Evolutionary conservation across 2,888 invertebrate genomes (phyloP).

Genomic region (Autographa gamma): DNA sequence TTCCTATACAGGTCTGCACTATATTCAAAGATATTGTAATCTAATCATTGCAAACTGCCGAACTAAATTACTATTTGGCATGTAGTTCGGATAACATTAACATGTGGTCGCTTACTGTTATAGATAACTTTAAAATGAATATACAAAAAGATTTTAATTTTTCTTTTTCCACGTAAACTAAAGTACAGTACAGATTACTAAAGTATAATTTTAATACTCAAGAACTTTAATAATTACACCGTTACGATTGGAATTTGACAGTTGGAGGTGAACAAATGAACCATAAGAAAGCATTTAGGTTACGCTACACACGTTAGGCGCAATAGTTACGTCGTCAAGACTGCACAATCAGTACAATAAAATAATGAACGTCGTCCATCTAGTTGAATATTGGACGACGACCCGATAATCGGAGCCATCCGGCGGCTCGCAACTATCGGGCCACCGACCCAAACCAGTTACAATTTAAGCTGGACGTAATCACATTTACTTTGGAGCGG

Average conservation of each 20-base stretch:
- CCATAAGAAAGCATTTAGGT: not conserved
- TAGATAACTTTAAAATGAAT: not conserved
- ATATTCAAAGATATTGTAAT: conserved; percentile 5
- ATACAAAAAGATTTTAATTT: too few relatives aligned
- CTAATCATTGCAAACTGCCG: conserved; percentile 7
- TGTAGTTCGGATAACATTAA: not conserved
- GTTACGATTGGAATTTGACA: not conserved
- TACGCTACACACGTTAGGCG: not conserved
- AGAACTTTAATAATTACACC: too few relatives aligned
- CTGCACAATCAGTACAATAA: conserved; percentile 53
- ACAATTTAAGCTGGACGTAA: conserved; percentile 51
- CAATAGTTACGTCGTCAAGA: conserved; percentile 31
- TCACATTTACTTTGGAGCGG: conserved; percentile 48
- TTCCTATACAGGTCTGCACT: conserved; percentile 14
- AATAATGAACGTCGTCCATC: conserved; percentile 60
- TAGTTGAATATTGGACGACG: conserved; percentile 70
- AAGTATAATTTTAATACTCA: too few relatives aligned
- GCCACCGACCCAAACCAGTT: conserved; percentile 65
- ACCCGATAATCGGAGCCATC: conserved; percentile 74
- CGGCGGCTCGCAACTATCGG: conserved; percentile 64
- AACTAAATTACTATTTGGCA: not conserved
- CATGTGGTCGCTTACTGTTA: not conserved
- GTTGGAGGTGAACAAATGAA: not conserved
- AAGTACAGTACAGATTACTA: too few relatives aligned
- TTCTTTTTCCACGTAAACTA: too few relatives aligned